phyloP scores from a whole-genome alignment of 2,113 vertebrate genomes.

The Pitta sordida region DNA sequence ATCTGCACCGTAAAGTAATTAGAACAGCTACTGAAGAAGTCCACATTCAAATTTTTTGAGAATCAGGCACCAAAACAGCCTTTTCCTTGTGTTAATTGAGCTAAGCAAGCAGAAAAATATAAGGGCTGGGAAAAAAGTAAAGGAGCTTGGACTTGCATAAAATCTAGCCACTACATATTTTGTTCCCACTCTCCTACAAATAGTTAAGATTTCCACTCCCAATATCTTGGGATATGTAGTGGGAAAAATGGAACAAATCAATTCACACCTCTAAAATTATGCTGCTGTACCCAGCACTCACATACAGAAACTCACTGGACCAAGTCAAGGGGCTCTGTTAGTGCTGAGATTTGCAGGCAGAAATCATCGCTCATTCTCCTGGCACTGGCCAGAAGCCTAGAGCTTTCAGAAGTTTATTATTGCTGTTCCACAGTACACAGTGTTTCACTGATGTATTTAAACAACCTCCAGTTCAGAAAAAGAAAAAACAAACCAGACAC shows the following conservation, averaged over 20 bases:
- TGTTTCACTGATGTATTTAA: not conserved
- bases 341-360: not conserved
- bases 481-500: not conserved
- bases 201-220: not conserved
- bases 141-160: not conserved
- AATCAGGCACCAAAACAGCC: not conserved
- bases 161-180: not conserved
- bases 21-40: not conserved
- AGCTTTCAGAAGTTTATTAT: conserved; percentile 14
- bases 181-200: not conserved
- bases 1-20: not conserved
- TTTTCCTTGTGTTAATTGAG: not conserved
- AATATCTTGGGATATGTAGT: not conserved
- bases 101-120: not conserved
- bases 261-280: not conserved
- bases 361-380: not conserved
- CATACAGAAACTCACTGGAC: not conserved
- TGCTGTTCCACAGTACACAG: not conserved
- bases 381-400: not conserved
- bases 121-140: not conserved
- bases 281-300: not conserved
- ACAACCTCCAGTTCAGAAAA: not conserved
- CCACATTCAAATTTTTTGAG: not conserved
- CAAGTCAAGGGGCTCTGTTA: not conserved
- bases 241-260: not conserved